A percentile compares a stretch with the other conserved stretches of the same genome.
phyloP scores from a whole-genome alignment of 2,797 vertebrate species.

The Fundulus diaphanus region DNA sequence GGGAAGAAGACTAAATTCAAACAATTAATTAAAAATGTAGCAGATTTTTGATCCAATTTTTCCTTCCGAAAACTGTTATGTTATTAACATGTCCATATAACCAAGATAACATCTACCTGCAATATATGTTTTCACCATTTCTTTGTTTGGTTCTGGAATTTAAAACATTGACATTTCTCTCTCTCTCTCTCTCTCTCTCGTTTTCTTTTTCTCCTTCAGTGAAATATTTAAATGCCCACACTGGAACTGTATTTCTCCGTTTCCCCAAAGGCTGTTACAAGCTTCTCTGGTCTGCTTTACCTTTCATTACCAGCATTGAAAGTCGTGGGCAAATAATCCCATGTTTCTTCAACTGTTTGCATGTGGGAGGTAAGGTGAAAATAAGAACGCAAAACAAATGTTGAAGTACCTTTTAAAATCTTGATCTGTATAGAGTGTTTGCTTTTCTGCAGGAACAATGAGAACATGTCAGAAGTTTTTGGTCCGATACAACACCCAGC shows the following conservation, averaged over 20 bases:
- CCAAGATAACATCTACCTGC: no score
- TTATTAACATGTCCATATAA: no score
- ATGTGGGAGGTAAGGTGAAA: slow-evolving; percentile 88
- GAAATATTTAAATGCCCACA: slow-evolving; percentile 92
- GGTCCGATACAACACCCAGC: slow-evolving; percentile 89
- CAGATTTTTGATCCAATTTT: no score
- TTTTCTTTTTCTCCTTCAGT: slow-evolving; percentile 72
- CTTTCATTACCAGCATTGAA: slow-evolving; percentile 88
- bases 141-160: not conserved
- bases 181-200: not conserved
- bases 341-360: slow-evolving; percentile 89
- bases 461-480: slow-evolving; percentile 96
- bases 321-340: slow-evolving; percentile 80
- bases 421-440: not conserved
- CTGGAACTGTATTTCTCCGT: slow-evolving; percentile 89
- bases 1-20: no score
- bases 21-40: no score
- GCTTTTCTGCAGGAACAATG: slow-evolving; percentile 86
- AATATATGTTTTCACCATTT: no score
- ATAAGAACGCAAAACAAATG: not conserved
- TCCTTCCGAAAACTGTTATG: no score
- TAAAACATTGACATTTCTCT: not conserved
- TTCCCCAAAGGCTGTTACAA: slow-evolving; percentile 87
- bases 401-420: not conserved
- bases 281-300: slow-evolving; percentile 90